Evolutionary conservation across 2,113 vertebrate genomes (phyloP).

Genomic region (Leptodactylus fuscus): DNA sequence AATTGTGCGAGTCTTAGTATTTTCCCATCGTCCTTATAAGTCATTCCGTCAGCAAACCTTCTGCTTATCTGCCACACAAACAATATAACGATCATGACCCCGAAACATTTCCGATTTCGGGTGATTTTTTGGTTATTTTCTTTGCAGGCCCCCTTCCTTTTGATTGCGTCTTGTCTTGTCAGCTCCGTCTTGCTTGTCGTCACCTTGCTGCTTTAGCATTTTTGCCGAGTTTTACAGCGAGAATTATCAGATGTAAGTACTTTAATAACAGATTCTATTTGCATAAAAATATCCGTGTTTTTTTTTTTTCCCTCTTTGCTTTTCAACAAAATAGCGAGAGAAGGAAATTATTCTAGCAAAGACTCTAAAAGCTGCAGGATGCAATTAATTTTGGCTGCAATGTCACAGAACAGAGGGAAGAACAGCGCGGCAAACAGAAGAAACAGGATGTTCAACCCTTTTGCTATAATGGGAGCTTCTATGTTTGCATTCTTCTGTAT

Average conservation of each 20-base stretch:
- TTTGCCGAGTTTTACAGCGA: not conserved
- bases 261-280: constrained; percentile 40
- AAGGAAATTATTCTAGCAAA: not conserved
- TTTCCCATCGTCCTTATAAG: constrained; percentile 63
- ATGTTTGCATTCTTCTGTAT: not conserved
- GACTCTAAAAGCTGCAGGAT: constrained; percentile 24
- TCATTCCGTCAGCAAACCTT: constrained; percentile 67
- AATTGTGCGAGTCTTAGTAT: constrained; percentile 60
- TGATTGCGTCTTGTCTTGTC: constrained; percentile 39
- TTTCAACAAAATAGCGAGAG: constrained; percentile 16
- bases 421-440: not conserved
- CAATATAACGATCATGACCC: constrained; percentile 63
- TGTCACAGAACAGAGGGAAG: not conserved
- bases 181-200: constrained; percentile 64
- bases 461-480: not conserved
- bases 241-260: constrained; percentile 31
- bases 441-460: too few relatives aligned
- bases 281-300: constrained; percentile 28
- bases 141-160: constrained; percentile 34
- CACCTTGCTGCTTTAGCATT: constrained; percentile 62
- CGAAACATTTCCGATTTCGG: constrained; percentile 62
- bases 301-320: constrained; percentile 8
- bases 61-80: constrained; percentile 68
- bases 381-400: not conserved
- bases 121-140: constrained; percentile 37